Evolutionary conservation across 2,888 invertebrate genomes (phyloP), one percentile per base, ranked within the genome.

Genomic region (Gryllus longicercus): DNA sequence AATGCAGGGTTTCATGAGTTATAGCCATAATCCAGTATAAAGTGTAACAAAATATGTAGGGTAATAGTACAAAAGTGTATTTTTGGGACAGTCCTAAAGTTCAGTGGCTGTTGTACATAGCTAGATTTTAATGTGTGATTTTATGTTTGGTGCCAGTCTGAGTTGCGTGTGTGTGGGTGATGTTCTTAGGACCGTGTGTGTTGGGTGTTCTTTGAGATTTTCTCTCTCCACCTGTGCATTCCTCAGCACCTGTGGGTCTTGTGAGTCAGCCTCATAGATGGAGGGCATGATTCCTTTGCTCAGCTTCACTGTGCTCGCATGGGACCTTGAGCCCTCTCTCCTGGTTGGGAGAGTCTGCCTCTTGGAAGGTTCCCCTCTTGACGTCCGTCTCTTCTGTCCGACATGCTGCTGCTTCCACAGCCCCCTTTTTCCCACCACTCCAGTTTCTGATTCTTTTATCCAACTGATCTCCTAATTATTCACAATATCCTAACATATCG

Each of bases 91-190:
- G 38, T 38, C 38, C 38, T 38, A 38, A 21, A 21, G 21, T 38
- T 38, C 38, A 38, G 38, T 38, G 38, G 8, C 38, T 38, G 14
- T 63, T 63, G 63, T 63, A 63, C n/a, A 63, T 63, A 63, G 63
- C 63, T 63, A 18, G n/a, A 63, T 63, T 63, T 63, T 63, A 18
- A 5, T 63, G 63, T 63, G 14, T 14, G 14, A n/a, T 18, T n/a
- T n/a, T 18, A 18, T 63, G 63, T 63, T 63, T 63, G 63, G 63
- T 63, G 63, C 63, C 63, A 63, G 63, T 63, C 11, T 63, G 63
- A 63, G 63, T 63, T 63, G 63, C n/a, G 63, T 63, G 63, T 63
- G 63, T 63, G 63, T 63, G 63, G 63, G 63, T 63, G 63, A 63
- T 63, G 38, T 38, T 38, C 63, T 63, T 63, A 63, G 63, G 63